Base-by-base conservation (phyloP, 2,113 vertebrate genomes). In the Chinchilla lanigera region DNA sequence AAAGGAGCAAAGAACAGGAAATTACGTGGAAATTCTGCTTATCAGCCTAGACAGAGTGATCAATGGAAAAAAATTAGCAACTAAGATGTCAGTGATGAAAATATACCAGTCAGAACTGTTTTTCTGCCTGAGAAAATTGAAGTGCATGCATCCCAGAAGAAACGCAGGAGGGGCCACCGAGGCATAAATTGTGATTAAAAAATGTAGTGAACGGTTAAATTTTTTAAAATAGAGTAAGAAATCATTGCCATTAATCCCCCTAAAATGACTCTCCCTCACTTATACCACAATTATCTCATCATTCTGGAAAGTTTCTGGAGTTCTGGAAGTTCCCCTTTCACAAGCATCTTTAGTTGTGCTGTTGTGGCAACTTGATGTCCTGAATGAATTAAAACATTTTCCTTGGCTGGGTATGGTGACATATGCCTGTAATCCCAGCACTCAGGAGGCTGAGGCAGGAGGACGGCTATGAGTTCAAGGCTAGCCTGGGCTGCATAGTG, bases 1-100 rank as follows among this genome's bases (percentile, higher is more conserved):
- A 82, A 90, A 78, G 28, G 88, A 86, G 11, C 80, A 19, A 56
- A 92, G 73, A 13, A 3, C 17, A 86, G 24, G 6, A 52, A 7
- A 63, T 93, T 87, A 56, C 7, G 24, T 54, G 30, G 19, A 20
- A 94, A 93, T 91, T 94, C 61, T 97, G 35, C 17, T 86, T 78
- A 41, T 50, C 44, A 35, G 58, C 75, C 30, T 93, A 61, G 41
- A 44, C 7, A 81, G 5, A 47, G 6, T 78, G 56, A 58, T 75
- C 9, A 38, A 35, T 41, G 2, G 83, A 8, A 85, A 77, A 92
- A 95, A 90, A 71, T 41, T 47, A 93, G 78, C 28, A 84, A 86
- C 20, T 86, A 16, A 84, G 33, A 2, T 92, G 2, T 95, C 58
- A n/a, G 1, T 47, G 77, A 24, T 89, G 28, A 63, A 93, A 95